phyloP scores from a whole-genome alignment of 2,113 vertebrate species.

The Murina feae region DNA sequence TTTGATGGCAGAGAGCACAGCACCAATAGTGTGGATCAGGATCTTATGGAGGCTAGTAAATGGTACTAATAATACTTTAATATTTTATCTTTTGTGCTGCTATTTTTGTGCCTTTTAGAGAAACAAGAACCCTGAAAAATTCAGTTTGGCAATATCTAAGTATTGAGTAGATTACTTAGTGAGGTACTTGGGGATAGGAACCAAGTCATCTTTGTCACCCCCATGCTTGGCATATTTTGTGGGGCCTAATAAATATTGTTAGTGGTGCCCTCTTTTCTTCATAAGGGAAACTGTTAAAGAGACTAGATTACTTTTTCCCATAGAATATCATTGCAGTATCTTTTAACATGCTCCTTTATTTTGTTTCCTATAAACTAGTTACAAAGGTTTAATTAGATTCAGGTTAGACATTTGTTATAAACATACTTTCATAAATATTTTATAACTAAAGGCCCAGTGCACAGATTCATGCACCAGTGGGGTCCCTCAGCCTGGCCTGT shows the following conservation, averaged over 20 bases:
- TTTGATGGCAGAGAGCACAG: conserved; percentile 85
- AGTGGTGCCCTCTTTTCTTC: not conserved
- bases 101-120: conserved; percentile 17
- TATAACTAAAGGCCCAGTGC: not conserved
- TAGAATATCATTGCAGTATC: not conserved
- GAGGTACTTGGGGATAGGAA: conserved; percentile 3
- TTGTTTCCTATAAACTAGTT: not conserved
- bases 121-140: conserved; percentile 19
- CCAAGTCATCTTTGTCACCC: not conserved
- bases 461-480: too few species aligned
- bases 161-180: not conserved
- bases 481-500: too few species aligned
- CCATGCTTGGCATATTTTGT: not conserved
- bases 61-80: conserved; percentile 77
- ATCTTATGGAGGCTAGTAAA: conserved; percentile 83
- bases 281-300: not conserved
- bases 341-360: conserved; percentile 31
- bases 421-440: conserved; percentile 30
- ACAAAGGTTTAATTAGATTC: conserved; percentile 28
- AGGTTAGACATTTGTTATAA: conserved; percentile 47
- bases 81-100: not conserved
- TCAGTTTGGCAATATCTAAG: not conserved
- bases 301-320: conserved; percentile 4
- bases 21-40: conserved; percentile 87
- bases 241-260: not conserved